phyloP scores from a whole-genome alignment of 1,140 invertebrate genomes.

The Drosophila punjabiensis region DNA sequence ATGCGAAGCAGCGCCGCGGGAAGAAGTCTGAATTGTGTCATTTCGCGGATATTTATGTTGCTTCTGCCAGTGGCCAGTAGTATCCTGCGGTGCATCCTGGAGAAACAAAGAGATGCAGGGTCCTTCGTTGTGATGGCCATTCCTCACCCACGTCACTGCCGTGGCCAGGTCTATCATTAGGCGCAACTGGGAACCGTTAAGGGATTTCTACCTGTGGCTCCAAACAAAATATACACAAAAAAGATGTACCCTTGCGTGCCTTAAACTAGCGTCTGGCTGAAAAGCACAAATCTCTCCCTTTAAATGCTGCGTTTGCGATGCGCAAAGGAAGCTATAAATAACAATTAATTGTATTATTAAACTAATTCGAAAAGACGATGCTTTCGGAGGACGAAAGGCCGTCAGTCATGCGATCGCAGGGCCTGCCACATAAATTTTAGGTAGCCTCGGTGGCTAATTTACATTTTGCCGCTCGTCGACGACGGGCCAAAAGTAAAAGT shows the following conservation, averaged over 20 bases:
- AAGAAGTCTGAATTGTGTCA: constrained; percentile 31
- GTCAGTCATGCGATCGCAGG: constrained; percentile 76
- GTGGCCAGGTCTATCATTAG: constrained; percentile 54
- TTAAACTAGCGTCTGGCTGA: constrained; percentile 59
- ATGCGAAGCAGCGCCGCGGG: constrained; percentile 62
- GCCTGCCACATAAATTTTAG: constrained; percentile 67
- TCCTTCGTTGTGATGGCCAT: constrained; percentile 4
- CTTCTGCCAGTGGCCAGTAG: constrained; percentile 2
- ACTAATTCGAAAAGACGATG: constrained; percentile 64
- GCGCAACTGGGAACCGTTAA: constrained; percentile 55
- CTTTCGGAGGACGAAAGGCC: constrained; percentile 64
- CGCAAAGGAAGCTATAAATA: constrained; percentile 79
- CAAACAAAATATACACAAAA: neutral
- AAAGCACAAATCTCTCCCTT: constrained; percentile 5
- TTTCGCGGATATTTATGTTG: constrained; percentile 42
- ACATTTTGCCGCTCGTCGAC: constrained; percentile 65
- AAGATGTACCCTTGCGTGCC: constrained; percentile 64
- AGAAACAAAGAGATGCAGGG: neutral
- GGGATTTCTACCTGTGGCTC: constrained; percentile 16
- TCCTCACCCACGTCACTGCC: constrained; percentile 27
- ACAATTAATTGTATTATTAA: constrained; percentile 83
- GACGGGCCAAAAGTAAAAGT: constrained; percentile 68
- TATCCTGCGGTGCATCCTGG: constrained; percentile 27
- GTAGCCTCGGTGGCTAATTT: constrained; percentile 61
- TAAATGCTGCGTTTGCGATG: constrained; percentile 55